Evolutionary conservation across 2,797 vertebrate genomes (phyloP).

Genomic region (Glossophaga mutica): DNA sequence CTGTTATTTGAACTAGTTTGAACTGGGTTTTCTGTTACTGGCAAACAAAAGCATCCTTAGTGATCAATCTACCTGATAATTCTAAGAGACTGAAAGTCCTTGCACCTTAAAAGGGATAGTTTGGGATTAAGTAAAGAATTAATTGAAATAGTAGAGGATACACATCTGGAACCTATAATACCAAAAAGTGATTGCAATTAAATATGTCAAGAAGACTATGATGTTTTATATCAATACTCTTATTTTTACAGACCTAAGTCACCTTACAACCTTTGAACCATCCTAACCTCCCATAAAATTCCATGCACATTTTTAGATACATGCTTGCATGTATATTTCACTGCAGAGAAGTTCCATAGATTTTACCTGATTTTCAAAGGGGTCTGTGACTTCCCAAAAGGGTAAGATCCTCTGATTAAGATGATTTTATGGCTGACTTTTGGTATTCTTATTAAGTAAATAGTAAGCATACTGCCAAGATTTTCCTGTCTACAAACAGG

Average conservation of each 20-base stretch:
- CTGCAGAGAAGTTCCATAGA: not conserved
- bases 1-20: slow-evolving; percentile 13
- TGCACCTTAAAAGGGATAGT: not conserved
- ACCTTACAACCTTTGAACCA: not conserved
- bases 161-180: not conserved
- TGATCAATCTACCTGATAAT: not conserved
- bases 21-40: slow-evolving; percentile 22
- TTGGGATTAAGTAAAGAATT: slow-evolving; percentile 5
- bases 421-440: not conserved
- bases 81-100: not conserved
- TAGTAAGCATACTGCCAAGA: not conserved
- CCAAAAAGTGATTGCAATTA: not conserved
- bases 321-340: not conserved
- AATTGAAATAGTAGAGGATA: not conserved
- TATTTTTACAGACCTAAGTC: not conserved
- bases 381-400: not conserved
- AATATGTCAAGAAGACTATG: not conserved
- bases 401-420: not conserved
- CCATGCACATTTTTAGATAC: not conserved
- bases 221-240: not conserved
- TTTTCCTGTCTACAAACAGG: not conserved
- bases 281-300: not conserved
- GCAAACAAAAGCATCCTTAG: not conserved
- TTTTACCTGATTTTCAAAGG: slow-evolving; percentile 2
- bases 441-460: not conserved